Evolutionary conservation across 1,140 invertebrate species (phyloP).

Genomic region (Drosophila busckii): DNA sequence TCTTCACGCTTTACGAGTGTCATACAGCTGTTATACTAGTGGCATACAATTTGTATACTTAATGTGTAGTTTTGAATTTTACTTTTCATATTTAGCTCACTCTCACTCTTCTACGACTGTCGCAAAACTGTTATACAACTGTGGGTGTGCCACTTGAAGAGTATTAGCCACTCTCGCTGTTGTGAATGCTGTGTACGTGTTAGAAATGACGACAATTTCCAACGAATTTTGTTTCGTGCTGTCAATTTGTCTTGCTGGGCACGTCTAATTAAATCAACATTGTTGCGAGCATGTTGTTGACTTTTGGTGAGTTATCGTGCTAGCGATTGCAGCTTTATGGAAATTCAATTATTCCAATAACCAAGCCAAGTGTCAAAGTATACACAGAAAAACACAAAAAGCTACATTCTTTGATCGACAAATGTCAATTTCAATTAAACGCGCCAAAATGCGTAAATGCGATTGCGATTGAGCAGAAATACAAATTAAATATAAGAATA

Average conservation of each 20-base stretch:
- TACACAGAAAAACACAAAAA: too few relatives aligned
- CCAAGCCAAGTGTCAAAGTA: constrained; percentile 51
- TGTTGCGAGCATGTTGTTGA: constrained; percentile 11
- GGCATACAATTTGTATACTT: too few relatives aligned
- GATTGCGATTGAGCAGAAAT: too few relatives aligned
- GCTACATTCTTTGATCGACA: constrained; percentile 37
- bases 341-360: constrained; percentile 66
- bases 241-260: constrained; percentile 51
- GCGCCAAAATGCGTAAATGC: constrained; percentile 23
- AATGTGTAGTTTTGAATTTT: too few relatives aligned
- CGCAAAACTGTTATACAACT: too few relatives aligned
- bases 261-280: constrained; percentile 68
- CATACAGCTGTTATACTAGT: too few relatives aligned
- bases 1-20: too few relatives aligned
- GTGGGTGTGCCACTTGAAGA: too few relatives aligned
- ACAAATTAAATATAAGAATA: too few relatives aligned
- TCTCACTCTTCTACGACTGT: too few relatives aligned
- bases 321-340: constrained; percentile 22
- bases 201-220: constrained; percentile 45
- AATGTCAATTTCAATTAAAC: constrained; percentile 51
- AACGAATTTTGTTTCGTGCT: constrained; percentile 26
- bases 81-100: too few relatives aligned
- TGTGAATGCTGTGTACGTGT: constrained; percentile 33
- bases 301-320: constrained; percentile 11
- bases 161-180: neutral